Conservation (phyloP, 1,140 invertebrate genomes). For the Sitodiplosis mosellana region DNA sequence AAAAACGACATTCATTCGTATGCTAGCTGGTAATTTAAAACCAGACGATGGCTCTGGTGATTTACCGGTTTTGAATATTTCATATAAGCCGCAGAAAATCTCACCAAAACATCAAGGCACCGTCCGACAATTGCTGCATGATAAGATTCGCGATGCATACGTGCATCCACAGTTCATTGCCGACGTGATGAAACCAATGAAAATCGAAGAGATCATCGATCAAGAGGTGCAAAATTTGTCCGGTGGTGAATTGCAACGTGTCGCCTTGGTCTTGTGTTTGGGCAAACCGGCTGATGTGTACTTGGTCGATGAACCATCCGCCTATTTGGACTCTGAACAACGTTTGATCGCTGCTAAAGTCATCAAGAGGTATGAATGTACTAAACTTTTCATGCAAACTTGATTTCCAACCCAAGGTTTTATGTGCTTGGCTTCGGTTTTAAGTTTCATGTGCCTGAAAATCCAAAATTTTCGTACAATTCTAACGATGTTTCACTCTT, state of each 20-base stretch:
- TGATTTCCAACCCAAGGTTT: too few relatives aligned
- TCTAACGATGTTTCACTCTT: neutral
- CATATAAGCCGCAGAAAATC: conserved; percentile 99
- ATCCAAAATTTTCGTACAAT: neutral
- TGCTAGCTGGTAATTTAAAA: conserved; percentile 88
- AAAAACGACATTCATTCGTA: conserved; percentile 97
- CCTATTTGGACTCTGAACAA: conserved; percentile 98
- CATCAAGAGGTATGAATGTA: conserved; percentile 64
- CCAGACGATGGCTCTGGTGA: conserved; percentile 69
- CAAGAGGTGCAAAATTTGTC: conserved; percentile 98
- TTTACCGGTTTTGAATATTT: conserved; percentile 87
- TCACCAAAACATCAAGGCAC: conserved; percentile 92
- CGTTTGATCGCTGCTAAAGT: conserved; percentile 99
- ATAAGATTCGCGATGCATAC: conserved; percentile 94
- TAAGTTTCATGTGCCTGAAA: too few relatives aligned
- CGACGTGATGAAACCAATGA: conserved; percentile 98
- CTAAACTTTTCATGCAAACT: conserved; percentile 2
- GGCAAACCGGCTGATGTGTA: conserved; percentile 99
- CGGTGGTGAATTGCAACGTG: conserved; percentile 96
- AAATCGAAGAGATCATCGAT: conserved; percentile 96
- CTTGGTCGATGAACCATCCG: conserved; percentile 97
- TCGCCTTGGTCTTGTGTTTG: conserved; percentile 86
- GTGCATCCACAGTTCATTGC: conserved; percentile 93
- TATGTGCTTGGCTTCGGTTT: too few relatives aligned
- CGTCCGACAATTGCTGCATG: conserved; percentile 80